Percentiles rank a stretch among this genome's conserved stretches.
Conservation (phyloP, 2,888 invertebrate species). For the Tetragonula carbonaria region DNA sequence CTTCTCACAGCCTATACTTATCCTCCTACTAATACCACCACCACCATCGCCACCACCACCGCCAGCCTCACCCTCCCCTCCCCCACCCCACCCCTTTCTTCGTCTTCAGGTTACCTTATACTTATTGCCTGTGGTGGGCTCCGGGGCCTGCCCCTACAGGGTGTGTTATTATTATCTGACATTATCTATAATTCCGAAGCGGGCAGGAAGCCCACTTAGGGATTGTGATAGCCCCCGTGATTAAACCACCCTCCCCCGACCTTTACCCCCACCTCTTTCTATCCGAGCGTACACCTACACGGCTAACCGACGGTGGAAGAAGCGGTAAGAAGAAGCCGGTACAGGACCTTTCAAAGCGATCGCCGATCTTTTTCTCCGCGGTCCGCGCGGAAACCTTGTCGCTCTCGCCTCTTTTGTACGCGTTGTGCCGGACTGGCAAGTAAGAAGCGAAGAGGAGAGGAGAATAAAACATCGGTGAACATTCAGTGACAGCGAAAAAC, state of each 20-base stretch:
- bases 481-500: too few relatives aligned
- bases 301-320: slow-evolving; percentile 60
- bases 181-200: slow-evolving; percentile 84
- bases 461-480: too few relatives aligned
- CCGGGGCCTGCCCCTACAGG: slow-evolving; percentile 78
- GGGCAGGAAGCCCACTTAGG: slow-evolving; percentile 84
- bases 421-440: too few relatives aligned
- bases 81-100: slow-evolving; percentile 60
- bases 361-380: slow-evolving; percentile 44
- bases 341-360: slow-evolving; percentile 72
- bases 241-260: slow-evolving; percentile 79
- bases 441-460: too few relatives aligned
- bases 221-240: slow-evolving; percentile 84
- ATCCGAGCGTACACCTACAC: slow-evolving; percentile 73
- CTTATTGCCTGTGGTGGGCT: slow-evolving; percentile 80
- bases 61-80: slow-evolving; percentile 66
- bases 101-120: slow-evolving; percentile 80
- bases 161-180: slow-evolving; percentile 84
- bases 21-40: slow-evolving; percentile 82
- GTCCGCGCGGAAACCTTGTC: slow-evolving; percentile 17
- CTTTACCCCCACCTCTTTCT: slow-evolving; percentile 52
- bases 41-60: slow-evolving; percentile 72
- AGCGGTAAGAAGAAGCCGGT: slow-evolving; percentile 65
- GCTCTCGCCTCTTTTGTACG: neutral
- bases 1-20: slow-evolving; percentile 83